Evolutionary conservation across 2,888 invertebrate genomes (phyloP).

Genomic region (Ashinkailepas kermadecensis): DNA sequence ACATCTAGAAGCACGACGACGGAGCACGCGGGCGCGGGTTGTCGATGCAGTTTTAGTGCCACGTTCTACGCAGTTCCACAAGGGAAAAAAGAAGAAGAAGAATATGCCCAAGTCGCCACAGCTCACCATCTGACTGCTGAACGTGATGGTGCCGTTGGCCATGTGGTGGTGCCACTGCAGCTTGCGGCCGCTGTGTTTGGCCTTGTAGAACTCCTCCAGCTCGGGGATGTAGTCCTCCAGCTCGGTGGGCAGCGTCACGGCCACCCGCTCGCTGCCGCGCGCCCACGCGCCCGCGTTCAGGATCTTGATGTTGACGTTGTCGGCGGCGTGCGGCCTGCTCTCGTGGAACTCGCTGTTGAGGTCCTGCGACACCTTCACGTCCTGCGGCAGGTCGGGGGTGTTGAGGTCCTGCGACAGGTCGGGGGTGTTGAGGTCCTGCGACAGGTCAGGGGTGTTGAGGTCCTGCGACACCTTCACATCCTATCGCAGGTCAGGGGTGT

Average conservation of each 20-base stretch:
- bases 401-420: no score
- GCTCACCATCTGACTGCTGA: slow-evolving; percentile 21
- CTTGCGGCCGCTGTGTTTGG: slow-evolving; percentile 94
- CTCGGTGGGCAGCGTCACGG: slow-evolving; percentile 92
- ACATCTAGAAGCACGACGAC: no score
- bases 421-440: no score
- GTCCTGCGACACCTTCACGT: slow-evolving; percentile 85
- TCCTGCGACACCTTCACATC: no score
- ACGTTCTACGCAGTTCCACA: no score
- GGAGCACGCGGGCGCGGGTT: no score
- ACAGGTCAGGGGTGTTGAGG: no score
- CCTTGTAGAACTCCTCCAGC: slow-evolving; percentile 96
- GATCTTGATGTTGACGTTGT: slow-evolving; percentile 86
- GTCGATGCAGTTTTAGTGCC: no score
- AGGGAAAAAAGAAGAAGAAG: no score
- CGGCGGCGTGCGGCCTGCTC: slow-evolving; percentile 42
- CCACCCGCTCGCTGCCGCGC: slow-evolving; percentile 83
- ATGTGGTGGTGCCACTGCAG: slow-evolving; percentile 98
- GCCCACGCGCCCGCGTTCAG: slow-evolving; percentile 99
- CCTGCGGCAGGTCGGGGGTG: slow-evolving; percentile 44
- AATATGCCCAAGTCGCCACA: neutral
- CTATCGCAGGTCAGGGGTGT: no score
- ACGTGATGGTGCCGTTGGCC: slow-evolving; percentile 85
- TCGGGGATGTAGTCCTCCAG: slow-evolving; percentile 98
- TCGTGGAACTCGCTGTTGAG: slow-evolving; percentile 84